Evolutionary conservation across 2,888 invertebrate genomes (phyloP).

Genomic region (Neelides folsomi): DNA sequence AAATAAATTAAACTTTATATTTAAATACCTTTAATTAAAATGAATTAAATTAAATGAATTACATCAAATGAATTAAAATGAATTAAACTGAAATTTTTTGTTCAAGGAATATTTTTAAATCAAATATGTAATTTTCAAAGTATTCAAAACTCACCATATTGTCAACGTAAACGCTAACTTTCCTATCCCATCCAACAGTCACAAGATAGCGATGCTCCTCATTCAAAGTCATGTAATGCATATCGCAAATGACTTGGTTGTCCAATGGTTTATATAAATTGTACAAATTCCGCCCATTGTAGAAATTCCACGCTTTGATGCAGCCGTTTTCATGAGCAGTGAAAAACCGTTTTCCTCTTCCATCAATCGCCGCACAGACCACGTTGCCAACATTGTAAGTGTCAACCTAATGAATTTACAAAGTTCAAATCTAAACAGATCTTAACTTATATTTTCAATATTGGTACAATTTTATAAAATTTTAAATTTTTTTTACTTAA

Average conservation of each 20-base stretch:
- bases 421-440: not conserved
- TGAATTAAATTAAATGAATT: no score
- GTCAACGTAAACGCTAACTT: slow-evolving; percentile 13
- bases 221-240: slow-evolving; percentile 18
- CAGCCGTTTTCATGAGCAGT: slow-evolving; percentile 17
- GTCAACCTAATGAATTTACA: slow-evolving; percentile 10
- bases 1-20: not conserved
- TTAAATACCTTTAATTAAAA: not conserved
- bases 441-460: no score
- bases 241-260: slow-evolving; percentile 14
- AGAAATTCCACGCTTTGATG: slow-evolving; percentile 19
- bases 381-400: slow-evolving; percentile 18
- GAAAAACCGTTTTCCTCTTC: slow-evolving; percentile 15
- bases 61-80: not conserved
- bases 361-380: slow-evolving; percentile 13
- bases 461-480: no score
- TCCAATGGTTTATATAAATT: slow-evolving; percentile 15
- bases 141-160: slow-evolving; percentile 4
- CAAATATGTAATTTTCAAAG: not conserved
- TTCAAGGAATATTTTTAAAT: not conserved
- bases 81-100: not conserved
- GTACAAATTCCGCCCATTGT: slow-evolving; percentile 19
- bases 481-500: not conserved
- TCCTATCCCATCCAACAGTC: slow-evolving; percentile 16
- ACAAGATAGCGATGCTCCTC: slow-evolving; percentile 15